phyloP scores from a whole-genome alignment of 2,888 invertebrate genomes.

The Leucophenga maculata region DNA sequence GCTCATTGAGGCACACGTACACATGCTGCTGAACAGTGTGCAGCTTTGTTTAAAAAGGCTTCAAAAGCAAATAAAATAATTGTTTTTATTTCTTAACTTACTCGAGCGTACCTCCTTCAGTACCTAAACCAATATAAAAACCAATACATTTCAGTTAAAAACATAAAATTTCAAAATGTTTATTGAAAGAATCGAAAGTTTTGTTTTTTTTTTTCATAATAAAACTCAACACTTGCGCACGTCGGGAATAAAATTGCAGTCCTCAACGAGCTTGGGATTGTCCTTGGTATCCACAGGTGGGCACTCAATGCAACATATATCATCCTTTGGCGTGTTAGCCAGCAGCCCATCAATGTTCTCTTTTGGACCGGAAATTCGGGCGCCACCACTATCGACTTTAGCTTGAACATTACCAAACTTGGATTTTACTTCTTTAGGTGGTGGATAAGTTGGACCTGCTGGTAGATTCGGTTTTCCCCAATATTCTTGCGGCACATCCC shows the following conservation, averaged over 20 bases:
- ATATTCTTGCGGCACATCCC: constrained; percentile 78
- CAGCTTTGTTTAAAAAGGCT: no score
- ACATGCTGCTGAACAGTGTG: no score
- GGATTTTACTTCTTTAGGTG: constrained; percentile 33
- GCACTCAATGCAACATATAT: constrained; percentile 68
- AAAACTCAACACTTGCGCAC: no score
- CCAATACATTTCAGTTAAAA: constrained; percentile 1
- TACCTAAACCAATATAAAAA: no score
- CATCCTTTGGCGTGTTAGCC: constrained; percentile 64
- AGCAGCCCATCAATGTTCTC: constrained; percentile 69
- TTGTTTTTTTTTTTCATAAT: no score
- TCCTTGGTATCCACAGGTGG: constrained; percentile 65
- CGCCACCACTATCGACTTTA: constrained; percentile 51
- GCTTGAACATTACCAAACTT: constrained; percentile 42
- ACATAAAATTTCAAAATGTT: constrained; percentile 9
- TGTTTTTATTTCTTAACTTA: no score
- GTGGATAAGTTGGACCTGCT: constrained; percentile 34
- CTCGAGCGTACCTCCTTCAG: no score
- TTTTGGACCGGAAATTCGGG: constrained; percentile 24
- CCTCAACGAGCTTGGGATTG: constrained; percentile 52
- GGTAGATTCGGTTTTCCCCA: constrained; percentile 53
- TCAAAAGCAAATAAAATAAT: no score
- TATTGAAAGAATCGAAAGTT: constrained; percentile 4
- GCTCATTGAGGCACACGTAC: no score
- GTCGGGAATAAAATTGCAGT: constrained; percentile 58